Evolutionary conservation across 2,113 vertebrate species (phyloP), one percentile per base, ranked within the genome.

Genomic region (Ochotona princeps): DNA sequence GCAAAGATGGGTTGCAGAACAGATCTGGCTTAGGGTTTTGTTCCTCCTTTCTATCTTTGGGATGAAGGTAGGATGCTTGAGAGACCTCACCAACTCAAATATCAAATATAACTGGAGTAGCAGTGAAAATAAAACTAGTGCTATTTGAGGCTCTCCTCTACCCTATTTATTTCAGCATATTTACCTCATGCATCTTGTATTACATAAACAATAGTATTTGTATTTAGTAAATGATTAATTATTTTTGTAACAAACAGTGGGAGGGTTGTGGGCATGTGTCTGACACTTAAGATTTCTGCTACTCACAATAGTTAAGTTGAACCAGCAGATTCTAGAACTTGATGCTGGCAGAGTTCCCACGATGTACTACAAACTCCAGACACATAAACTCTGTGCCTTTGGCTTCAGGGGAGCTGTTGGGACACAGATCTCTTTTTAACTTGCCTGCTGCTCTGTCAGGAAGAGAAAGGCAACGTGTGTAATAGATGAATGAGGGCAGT

Each of bases 101-200:
- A 82, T 90, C 96, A 83, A 82, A 76, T 78, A 44, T 44, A 44
- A 44, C 76, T 51, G 78, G 97, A 98, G 96, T 97, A 97, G 96
- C 66, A 86, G 74, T 92, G n/a, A 81, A 96, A 97, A 91, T 89
- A 88, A 91, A 91, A 20, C 69, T 8, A 49, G 8, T n/a, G 91
- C 89, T 96, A 95, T 96, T 97, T 97, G 25, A 96, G 76, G 69
- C 83, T 95, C 20, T 93, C 96, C 90, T 93, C 79, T 85, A 18
- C 67, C 70, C 1, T 90, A 89, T 97, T 97, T 97, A 97, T 97
- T 98, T 97, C 92, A 97, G 97, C 95, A 51, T 97, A 86, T 89
- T 92, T 96, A 91, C 73, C 25, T 96, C 95, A 93, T 89, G 18
- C 8, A 20, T 92, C 89, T 96, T 82, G 75, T 90, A 61, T 96